Conservation (phyloP, 2,888 invertebrate species). For the Dioctria rufipes region DNA sequence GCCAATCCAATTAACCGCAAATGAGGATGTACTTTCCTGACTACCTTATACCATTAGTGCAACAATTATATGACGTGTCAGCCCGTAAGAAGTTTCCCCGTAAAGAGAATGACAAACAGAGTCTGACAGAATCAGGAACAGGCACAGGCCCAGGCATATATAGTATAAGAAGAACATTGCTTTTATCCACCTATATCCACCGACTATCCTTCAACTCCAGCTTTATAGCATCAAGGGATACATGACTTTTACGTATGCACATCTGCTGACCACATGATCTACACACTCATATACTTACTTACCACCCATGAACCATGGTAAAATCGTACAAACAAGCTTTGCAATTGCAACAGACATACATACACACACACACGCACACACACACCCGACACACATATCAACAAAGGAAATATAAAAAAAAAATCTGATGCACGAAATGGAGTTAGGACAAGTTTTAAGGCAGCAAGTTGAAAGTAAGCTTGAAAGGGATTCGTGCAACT, state of each 20-base stretch:
- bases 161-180: neutral
- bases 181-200: slow-evolving; percentile 13
- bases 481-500: slow-evolving; percentile 53
- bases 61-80: slow-evolving; percentile 51
- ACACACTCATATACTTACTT: neutral
- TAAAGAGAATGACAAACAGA: slow-evolving; percentile 52
- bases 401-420: no score
- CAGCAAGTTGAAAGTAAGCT: slow-evolving; percentile 49
- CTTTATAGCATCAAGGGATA: slow-evolving; percentile 13
- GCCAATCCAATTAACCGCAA: slow-evolving; percentile 50
- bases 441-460: slow-evolving; percentile 44
- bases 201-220: slow-evolving; percentile 32
- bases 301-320: neutral
- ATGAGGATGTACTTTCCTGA: slow-evolving; percentile 17
- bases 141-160: neutral
- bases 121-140: slow-evolving; percentile 43
- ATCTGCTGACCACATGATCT: slow-evolving; percentile 29
- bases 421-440: slow-evolving; percentile 26
- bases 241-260: slow-evolving; percentile 38
- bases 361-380: neutral
- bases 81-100: slow-evolving; percentile 34
- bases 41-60: slow-evolving; percentile 25
- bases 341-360: neutral
- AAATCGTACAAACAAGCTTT: neutral
- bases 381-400: neutral